Evolutionary conservation across 2,888 invertebrate species (phyloP).

Genomic region (Rambutsinella grinnellia): DNA sequence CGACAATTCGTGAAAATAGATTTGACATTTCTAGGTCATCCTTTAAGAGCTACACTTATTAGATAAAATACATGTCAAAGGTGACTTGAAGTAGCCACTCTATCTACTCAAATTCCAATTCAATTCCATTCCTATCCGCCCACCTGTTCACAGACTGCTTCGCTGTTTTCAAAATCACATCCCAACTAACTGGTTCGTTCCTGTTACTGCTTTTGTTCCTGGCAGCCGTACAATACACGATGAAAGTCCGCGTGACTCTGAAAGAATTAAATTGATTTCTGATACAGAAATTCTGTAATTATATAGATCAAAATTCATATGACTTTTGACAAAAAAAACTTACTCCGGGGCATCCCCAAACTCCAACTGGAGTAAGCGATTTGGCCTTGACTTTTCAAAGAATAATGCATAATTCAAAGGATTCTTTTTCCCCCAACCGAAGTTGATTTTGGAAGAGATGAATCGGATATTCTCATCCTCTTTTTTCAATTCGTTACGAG

Average conservation of each 20-base stretch:
- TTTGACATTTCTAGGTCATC: no score
- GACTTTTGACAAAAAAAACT: constrained; percentile 3
- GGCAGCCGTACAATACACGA: constrained; percentile 20
- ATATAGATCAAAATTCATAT: neutral
- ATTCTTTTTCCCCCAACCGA: constrained; percentile 51
- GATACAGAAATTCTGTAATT: neutral
- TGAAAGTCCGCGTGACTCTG: constrained; percentile 38
- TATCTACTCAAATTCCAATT: constrained; percentile 52
- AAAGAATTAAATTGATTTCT: constrained; percentile 1
- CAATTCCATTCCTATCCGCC: constrained; percentile 32
- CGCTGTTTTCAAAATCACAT: constrained; percentile 14
- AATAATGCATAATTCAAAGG: constrained; percentile 53
- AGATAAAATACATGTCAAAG: no score
- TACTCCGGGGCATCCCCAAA: constrained; percentile 47
- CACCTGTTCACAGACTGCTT: constrained; percentile 40
- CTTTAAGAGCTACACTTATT: no score
- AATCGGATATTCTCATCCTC: constrained; percentile 26
- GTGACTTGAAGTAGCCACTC: no score
- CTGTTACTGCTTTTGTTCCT: neutral
- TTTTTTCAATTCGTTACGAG: constrained; percentile 23
- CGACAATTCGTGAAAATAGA: no score
- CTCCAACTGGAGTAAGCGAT: neutral
- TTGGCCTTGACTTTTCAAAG: constrained; percentile 51
- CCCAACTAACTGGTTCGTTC: neutral
- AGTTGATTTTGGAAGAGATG: constrained; percentile 54